A percentile compares a stretch with the other conserved stretches of the same genome.
Conservation (phyloP, 1,140 invertebrate species). For the Trypoxylus dichotomus region DNA sequence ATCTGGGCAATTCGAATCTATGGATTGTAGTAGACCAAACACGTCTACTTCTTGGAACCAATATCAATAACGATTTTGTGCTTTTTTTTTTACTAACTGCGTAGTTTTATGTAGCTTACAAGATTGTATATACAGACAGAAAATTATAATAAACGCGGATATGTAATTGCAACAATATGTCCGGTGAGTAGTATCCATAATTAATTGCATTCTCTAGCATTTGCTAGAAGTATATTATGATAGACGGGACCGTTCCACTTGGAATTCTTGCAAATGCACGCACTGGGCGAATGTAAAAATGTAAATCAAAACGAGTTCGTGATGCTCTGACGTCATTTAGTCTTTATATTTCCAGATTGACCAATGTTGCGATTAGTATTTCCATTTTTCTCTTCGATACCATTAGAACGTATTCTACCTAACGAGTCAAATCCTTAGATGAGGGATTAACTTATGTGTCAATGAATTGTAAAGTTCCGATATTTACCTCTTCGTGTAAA, state of each 20-base stretch:
- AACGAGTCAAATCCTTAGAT: background rate
- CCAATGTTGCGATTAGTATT: background rate
- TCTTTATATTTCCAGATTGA: slow-evolving; percentile 6
- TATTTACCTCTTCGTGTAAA: background rate
- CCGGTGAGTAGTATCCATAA: background rate
- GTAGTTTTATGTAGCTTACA: background rate
- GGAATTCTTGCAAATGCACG: background rate
- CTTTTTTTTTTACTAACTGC: background rate
- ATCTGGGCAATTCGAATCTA: background rate
- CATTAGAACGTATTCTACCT: background rate
- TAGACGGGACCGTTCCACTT: background rate
- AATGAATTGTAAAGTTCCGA: background rate
- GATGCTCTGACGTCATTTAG: background rate
- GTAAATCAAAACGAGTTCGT: slow-evolving; percentile 17
- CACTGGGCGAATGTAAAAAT: background rate
- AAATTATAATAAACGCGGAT: background rate
- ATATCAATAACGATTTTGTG: background rate
- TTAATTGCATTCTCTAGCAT: background rate
- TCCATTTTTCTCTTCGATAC: background rate
- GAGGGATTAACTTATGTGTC: background rate
- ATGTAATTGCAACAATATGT: background rate
- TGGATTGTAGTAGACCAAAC: background rate
- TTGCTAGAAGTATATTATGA: background rate
- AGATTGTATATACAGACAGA: background rate
- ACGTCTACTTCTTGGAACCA: background rate